Percentiles rank a stretch among this genome's conserved stretches.
Evolutionary conservation across 2,113 vertebrate genomes (phyloP).

Genomic region (Phaethon lepturus): DNA sequence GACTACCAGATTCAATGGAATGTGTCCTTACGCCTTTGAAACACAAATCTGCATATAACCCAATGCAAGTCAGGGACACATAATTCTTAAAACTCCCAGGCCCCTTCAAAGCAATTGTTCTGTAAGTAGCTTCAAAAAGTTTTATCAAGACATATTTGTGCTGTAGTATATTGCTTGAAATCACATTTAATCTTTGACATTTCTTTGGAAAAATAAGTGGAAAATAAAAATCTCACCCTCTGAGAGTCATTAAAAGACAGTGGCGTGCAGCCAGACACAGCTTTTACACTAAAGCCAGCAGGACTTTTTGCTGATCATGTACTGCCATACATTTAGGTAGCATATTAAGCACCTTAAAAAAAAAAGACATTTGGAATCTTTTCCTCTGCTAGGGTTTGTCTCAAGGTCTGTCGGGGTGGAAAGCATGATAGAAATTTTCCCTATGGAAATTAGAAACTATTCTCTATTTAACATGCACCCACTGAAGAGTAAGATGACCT

Average conservation of each 20-base stretch:
- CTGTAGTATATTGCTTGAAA: background rate
- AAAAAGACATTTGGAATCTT: fast-evolving
- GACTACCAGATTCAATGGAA: background rate
- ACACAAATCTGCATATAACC: fast-evolving
- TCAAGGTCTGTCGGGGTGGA: background rate
- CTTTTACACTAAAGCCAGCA: background rate
- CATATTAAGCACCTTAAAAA: background rate
- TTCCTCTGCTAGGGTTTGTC: background rate
- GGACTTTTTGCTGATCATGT: no score
- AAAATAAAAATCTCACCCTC: fast-evolving
- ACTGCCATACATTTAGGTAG: background rate
- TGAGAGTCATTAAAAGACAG: background rate
- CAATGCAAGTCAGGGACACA: background rate
- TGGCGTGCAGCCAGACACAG: fast-evolving
- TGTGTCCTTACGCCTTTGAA: background rate
- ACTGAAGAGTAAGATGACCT: background rate
- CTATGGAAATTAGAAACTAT: background rate
- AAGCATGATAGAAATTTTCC: background rate
- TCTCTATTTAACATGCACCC: background rate
- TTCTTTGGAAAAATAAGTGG: background rate
- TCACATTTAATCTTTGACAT: background rate
- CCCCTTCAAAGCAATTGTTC: background rate
- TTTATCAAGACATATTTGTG: background rate
- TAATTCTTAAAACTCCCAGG: background rate
- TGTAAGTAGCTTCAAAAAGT: background rate